Percentiles rank a stretch among this genome's conserved stretches.
These are phyloP conservation scores for Trematocara variabile DNA, from an alignment of 2,113 vertebrate genomes.

Conservation along the genomic window DNA sequence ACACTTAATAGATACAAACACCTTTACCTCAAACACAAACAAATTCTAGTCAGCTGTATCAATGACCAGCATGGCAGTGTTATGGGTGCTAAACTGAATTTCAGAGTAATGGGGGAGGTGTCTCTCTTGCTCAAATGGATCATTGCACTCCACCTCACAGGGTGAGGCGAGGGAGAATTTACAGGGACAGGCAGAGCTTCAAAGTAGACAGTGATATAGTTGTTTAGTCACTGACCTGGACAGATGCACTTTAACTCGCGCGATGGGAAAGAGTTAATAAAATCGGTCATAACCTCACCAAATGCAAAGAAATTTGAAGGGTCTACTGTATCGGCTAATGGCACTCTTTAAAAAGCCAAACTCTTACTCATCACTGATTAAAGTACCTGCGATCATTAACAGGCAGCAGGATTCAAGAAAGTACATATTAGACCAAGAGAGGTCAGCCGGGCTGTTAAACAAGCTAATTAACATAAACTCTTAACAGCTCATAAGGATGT, in stretches of 20 bases:
- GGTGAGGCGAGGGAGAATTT: conserved; percentile 56
- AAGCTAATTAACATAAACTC: conserved; percentile 60
- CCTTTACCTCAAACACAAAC: conserved; percentile 1
- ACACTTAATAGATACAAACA: conserved; percentile 16
- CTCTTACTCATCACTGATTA: conserved; percentile 26
- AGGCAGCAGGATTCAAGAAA: conserved; percentile 28
- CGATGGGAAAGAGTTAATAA: conserved; percentile 21
- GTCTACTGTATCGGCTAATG: conserved; percentile 9
- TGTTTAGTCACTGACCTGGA: conserved; percentile 2
- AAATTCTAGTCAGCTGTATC: not conserved
- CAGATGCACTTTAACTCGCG: conserved; percentile 7
- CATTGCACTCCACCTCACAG: conserved; percentile 57
- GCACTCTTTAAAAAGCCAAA: conserved; percentile 29
- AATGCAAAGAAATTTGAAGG: not conserved
- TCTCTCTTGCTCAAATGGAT: conserved; percentile 60
- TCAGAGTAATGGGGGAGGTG: conserved; percentile 45
- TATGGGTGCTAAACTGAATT: conserved; percentile 36
- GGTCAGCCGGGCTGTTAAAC: conserved; percentile 57
- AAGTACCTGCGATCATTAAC: conserved; percentile 43
- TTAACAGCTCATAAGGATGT: conserved; percentile 45
- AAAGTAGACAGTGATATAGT: conserved; percentile 51
- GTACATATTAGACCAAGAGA: conserved; percentile 33
- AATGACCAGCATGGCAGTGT: conserved; percentile 14
- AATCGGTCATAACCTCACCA: not conserved
- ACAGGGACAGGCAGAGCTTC: conserved; percentile 51